Conservation (phyloP, 1,140 invertebrate genomes). For the Oscheius sp. region DNA sequence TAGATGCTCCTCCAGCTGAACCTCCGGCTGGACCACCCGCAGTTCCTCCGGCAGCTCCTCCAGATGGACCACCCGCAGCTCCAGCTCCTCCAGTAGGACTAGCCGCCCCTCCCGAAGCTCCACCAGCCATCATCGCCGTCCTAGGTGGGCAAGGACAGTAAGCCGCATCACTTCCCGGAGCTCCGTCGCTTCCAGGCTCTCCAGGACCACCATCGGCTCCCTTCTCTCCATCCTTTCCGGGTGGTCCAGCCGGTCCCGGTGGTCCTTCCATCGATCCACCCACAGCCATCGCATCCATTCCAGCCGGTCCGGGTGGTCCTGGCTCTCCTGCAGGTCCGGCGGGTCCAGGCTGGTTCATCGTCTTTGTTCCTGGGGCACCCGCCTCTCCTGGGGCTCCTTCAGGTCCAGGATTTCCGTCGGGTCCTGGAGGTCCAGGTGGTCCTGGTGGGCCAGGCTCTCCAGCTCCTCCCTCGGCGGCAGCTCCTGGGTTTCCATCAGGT, state of each 20-base stretch:
- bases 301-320: constrained; percentile 6
- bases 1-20: background rate
- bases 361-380: no score
- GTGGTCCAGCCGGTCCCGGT: constrained; percentile 15
- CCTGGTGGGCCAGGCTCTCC: no score
- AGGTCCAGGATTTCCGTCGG: no score
- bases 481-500: no score
- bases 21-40: background rate
- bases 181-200: constrained; percentile 15
- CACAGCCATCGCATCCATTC: constrained; percentile 10
- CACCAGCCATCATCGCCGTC: no score
- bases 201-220: constrained; percentile 10
- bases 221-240: constrained; percentile 10
- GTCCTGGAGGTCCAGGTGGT: no score
- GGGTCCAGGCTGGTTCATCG: no score
- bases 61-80: background rate
- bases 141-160: constrained; percentile 16
- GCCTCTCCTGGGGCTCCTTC: no score
- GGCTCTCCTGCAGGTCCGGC: no score
- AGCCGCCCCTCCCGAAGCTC: background rate
- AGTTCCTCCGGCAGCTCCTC: background rate
- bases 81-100: background rate
- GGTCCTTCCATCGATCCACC: constrained; percentile 4
- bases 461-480: no score
- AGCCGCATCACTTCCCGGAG: constrained; percentile 13